phyloP scores from a whole-genome alignment of 2,888 invertebrate genomes.

The Drosophila mayaguana region DNA sequence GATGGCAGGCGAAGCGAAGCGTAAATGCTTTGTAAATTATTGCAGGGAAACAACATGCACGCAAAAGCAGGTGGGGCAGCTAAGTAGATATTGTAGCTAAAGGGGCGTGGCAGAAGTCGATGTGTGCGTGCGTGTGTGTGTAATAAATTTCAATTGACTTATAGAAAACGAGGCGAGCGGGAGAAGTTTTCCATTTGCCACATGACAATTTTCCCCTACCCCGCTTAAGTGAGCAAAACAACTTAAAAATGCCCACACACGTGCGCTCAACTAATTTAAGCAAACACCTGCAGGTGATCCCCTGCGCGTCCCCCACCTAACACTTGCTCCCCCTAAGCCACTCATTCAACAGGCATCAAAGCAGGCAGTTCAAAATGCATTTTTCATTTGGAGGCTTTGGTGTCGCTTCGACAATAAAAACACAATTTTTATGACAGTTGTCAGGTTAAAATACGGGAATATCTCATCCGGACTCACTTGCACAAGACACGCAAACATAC shows the following conservation, averaged over 20 bases:
- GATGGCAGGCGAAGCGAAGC: constrained; percentile 75
- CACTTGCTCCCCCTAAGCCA: not conserved
- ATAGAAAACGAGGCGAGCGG: constrained; percentile 25
- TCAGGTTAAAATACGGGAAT: constrained; percentile 28
- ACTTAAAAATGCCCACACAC: constrained; percentile 33
- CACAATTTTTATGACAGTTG: constrained; percentile 63
- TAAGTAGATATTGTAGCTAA: constrained; percentile 3
- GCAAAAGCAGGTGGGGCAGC: not conserved
- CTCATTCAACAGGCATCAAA: constrained; percentile 5
- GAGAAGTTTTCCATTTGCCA: constrained; percentile 25
- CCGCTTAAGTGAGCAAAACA: not conserved
- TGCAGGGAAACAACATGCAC: constrained; percentile 45
- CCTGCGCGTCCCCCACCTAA: not conserved
- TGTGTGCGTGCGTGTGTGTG: constrained; percentile 42
- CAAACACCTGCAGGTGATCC: not conserved
- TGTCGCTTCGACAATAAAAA: constrained; percentile 59
- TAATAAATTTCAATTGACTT: constrained; percentile 79
- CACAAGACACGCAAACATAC: not conserved
- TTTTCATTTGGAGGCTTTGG: constrained; percentile 52
- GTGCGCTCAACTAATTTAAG: constrained; percentile 24
- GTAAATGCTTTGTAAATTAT: constrained; percentile 77
- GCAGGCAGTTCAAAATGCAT: constrained; percentile 58
- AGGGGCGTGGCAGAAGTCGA: constrained; percentile 5
- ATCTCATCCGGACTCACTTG: constrained; percentile 1
- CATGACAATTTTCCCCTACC: not conserved